Evolutionary conservation across 2,113 vertebrate species (phyloP), one percentile per base, ranked within the genome.

Genomic region (Mixornis gularis): DNA sequence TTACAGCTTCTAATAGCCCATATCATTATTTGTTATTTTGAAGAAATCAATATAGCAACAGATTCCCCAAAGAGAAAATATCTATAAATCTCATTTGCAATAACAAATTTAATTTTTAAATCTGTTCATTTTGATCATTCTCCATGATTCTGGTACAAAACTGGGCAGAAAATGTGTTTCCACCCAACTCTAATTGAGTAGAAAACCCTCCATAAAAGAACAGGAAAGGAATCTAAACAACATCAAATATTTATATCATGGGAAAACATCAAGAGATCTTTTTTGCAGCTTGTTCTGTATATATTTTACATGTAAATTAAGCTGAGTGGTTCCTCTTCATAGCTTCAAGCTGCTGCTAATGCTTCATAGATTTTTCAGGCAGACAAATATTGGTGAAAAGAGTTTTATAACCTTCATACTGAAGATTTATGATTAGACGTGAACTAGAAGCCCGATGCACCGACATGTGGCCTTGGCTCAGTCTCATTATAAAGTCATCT

Each of bases 181-280:
- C 59, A 84, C 90, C 63, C 80, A 91, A 84, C 63, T 76, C 66
- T 63, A 95, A 92, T 85, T 97, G 83, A 95, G 72, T 69, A 80
- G 91, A 96, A 83, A 88, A 87, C 12, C 22, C 62, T 95, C 69
- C 66, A 72, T 14, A 52, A 93, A 92, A 95, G 90, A 83, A 93
- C 44, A 93, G 78, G 59, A 89, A 92, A 95, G 48, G 92, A 93
- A 96, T 58, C 85, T 94, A 96, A 97, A 96, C 91, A 96, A 71
- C 87, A 95, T 96, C 87, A 97, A 97, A 97, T 95, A 97, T 95
- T 97, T 93, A 97, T 90, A 95, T 92, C 56, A 49, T 80, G 91
- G 94, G 94, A 95, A 95, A 93, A 95, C 78, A 94, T 92, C 93
- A 95, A 87, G 84, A 79, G 92, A 88, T 36, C 82, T 92, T 92